A percentile compares a stretch with the other conserved stretches of the same genome.
phyloP scores from a whole-genome alignment of 1,140 invertebrate species.

The Pectinophora gossypiella region DNA sequence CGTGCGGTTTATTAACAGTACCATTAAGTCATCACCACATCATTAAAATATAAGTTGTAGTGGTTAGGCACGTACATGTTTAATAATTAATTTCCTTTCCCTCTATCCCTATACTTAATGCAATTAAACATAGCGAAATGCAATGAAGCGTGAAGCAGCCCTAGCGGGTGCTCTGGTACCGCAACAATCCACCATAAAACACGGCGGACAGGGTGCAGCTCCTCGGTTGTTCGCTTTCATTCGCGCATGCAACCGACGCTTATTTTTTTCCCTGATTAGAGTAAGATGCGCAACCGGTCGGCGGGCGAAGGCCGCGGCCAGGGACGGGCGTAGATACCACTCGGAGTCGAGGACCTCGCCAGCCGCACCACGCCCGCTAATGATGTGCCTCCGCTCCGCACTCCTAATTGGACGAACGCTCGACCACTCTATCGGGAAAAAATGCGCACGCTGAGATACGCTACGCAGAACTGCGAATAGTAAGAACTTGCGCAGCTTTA shows the following conservation, averaged over 20 bases:
- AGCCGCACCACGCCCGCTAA: conserved; percentile 27
- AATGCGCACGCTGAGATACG: conserved; percentile 25
- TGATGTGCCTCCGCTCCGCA: conserved; percentile 39
- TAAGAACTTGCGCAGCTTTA: conserved; percentile 19
- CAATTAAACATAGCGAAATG: no score
- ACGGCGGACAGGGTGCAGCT: conserved; percentile 42
- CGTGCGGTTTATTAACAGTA: no score
- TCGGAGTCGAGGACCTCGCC: conserved; percentile 31
- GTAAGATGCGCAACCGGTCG: conserved; percentile 69
- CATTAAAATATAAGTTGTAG: no score
- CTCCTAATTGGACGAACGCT: conserved; percentile 64
- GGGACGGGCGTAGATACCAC: conserved; percentile 31
- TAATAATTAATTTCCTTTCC: no score
- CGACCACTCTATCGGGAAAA: conserved; percentile 48
- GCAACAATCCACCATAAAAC: conserved; percentile 64
- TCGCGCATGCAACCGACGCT: conserved; percentile 50
- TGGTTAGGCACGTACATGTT: no score
- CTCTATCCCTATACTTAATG: no score
- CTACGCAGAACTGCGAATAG: conserved; percentile 41
- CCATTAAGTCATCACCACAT: no score
- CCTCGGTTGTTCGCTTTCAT: conserved; percentile 64
- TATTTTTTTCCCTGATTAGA: conserved; percentile 71
- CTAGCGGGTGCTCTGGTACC: no score
- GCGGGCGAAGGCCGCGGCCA: conserved; percentile 57
- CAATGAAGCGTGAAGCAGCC: no score